A percentile compares a stretch with the other conserved stretches of the same genome.
These are phyloP conservation scores for Takifugu ocellatus DNA, from an alignment of 2,797 vertebrate genomes.

Conservation along the genomic window DNA sequence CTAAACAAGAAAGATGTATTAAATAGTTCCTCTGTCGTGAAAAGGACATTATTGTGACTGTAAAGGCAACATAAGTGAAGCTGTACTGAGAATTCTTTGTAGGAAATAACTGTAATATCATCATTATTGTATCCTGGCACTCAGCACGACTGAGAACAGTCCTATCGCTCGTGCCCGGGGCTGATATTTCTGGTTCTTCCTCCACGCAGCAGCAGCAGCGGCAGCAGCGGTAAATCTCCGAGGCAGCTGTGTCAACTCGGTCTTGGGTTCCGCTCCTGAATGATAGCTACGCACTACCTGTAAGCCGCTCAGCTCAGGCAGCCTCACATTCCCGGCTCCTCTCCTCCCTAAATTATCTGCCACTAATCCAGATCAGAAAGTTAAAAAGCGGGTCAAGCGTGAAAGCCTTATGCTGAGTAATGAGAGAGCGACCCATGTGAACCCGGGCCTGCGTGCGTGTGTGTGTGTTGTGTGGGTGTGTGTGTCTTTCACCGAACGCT, in stretches of 20 bases:
- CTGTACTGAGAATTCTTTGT: too few relatives aligned
- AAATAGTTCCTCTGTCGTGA: too few relatives aligned
- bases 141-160: too few relatives aligned
- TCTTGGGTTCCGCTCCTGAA: constrained; percentile 54
- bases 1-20: too few relatives aligned
- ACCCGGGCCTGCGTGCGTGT: constrained; percentile 20
- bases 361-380: constrained; percentile 72
- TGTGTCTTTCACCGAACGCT: constrained; percentile 28
- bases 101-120: too few relatives aligned
- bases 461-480: constrained; percentile 11
- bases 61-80: too few relatives aligned
- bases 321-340: constrained; percentile 42
- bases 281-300: constrained; percentile 64
- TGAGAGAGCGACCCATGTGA: constrained; percentile 53
- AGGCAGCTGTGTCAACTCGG: constrained; percentile 62
- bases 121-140: too few relatives aligned
- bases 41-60: too few relatives aligned
- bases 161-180: too few relatives aligned
- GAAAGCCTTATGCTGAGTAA: constrained; percentile 72
- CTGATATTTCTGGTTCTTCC: constrained; percentile 5
- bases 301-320: constrained; percentile 47
- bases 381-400: constrained; percentile 74
- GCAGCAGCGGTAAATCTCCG: constrained; percentile 25
- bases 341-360: constrained; percentile 62
- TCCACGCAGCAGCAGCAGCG: neutral